Conservation (phyloP, 1,140 invertebrate genomes). For the Sycobia sp. region DNA sequence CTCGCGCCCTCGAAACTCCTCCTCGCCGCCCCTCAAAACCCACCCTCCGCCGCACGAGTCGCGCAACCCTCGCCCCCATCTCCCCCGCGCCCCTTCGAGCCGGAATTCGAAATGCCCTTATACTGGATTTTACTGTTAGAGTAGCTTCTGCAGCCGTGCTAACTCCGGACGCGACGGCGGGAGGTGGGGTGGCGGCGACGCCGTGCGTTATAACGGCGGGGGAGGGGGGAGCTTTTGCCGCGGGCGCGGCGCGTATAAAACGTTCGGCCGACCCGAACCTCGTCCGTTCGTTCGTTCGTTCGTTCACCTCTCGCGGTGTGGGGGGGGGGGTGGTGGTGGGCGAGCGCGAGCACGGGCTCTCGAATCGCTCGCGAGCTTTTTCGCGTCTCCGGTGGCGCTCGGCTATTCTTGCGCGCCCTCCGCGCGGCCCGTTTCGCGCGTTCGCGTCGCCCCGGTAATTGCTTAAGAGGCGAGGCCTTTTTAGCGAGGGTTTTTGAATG, state of each 20-base stretch:
- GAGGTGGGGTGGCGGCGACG: too few relatives aligned
- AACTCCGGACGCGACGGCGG: too few relatives aligned
- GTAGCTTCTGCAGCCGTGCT: slow-evolving; percentile 38
- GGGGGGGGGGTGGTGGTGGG: too few relatives aligned
- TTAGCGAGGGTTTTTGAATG: too few relatives aligned
- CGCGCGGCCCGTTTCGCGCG: too few relatives aligned
- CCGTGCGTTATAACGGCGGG: background rate
- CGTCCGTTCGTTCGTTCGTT: too few relatives aligned
- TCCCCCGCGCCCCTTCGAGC: slow-evolving; percentile 26
- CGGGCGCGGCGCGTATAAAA: slow-evolving; percentile 6
- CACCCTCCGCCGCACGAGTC: background rate
- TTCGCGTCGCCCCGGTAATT: too few relatives aligned
- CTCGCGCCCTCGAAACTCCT: slow-evolving; percentile 26
- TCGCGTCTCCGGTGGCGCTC: too few relatives aligned
- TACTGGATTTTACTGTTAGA: slow-evolving; percentile 53
- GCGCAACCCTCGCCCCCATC: background rate
- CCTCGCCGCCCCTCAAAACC: background rate
- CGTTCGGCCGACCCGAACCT: slow-evolving; percentile 7
- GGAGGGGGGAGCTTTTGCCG: too few relatives aligned
- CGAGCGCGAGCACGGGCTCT: background rate
- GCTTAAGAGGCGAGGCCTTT: too few relatives aligned
- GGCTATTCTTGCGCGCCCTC: too few relatives aligned
- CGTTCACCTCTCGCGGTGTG: slow-evolving; percentile 11
- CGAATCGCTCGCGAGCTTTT: too few relatives aligned
- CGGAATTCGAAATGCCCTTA: slow-evolving; percentile 60